phyloP scores from a whole-genome alignment of 2,113 vertebrate species.

The Xenopus borealis region DNA sequence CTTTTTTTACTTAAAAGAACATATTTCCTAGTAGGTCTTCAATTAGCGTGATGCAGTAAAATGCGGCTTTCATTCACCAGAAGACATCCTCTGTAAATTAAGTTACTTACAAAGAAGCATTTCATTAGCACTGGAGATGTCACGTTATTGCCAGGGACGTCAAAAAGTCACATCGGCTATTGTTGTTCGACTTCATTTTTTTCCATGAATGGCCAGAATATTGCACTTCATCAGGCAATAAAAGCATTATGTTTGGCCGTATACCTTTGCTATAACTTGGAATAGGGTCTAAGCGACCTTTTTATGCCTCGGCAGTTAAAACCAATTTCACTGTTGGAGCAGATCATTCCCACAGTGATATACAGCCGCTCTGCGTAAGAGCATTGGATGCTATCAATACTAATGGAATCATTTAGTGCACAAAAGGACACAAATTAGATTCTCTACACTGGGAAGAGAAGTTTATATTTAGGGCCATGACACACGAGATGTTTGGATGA shows the following conservation, averaged over 20 bases:
- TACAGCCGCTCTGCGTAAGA: neutral
- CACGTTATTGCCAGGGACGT: neutral
- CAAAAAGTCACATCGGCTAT: slow-evolving; percentile 13
- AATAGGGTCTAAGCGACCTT: slow-evolving; percentile 17
- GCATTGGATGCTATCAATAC: neutral
- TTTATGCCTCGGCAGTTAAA: slow-evolving; percentile 15
- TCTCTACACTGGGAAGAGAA: too few species aligned
- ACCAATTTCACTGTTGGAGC: neutral
- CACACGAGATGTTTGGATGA: too few species aligned
- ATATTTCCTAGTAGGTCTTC: slow-evolving; percentile 39
- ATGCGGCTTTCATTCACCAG: slow-evolving; percentile 33
- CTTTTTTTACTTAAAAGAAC: slow-evolving; percentile 35
- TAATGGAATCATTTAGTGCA: neutral
- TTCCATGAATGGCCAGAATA: slow-evolving; percentile 1
- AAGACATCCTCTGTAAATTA: slow-evolving; percentile 42
- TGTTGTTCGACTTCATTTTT: slow-evolving; percentile 22
- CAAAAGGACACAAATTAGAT: neutral
- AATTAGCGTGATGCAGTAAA: slow-evolving; percentile 38
- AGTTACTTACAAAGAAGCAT: slow-evolving; percentile 32
- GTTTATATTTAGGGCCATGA: too few species aligned
- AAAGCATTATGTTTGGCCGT: slow-evolving; percentile 26
- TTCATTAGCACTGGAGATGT: slow-evolving; percentile 26
- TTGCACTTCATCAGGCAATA: slow-evolving; percentile 20
- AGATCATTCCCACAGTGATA: neutral
- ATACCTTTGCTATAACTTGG: slow-evolving; percentile 9